Evolutionary conservation across 1,140 invertebrate genomes (phyloP), one percentile per base, ranked within the genome.

Genomic region (Coboldia fuscipes): DNA sequence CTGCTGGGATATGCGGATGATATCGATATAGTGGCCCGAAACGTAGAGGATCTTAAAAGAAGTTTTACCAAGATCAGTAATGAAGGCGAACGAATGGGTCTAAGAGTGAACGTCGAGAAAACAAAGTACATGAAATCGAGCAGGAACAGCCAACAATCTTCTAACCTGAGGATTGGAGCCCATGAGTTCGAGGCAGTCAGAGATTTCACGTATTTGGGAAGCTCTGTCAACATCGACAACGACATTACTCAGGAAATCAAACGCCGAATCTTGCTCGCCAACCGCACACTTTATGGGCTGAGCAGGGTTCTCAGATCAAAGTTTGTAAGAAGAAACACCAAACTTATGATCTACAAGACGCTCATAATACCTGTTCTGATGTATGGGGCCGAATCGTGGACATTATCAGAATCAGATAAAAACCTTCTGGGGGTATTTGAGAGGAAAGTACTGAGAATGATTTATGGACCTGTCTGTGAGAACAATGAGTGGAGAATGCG

Each of bases 1-100:
- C 3, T 37, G 6, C n/a, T 33, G 17, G 39, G 17, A 13, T 38
- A 28, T 36, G 37, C 39, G 16, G 36, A 41, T 29, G 36, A 41
- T 19, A 32, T 33, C 9, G 34, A 28, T 16, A 14, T 41, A n/a
- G 19, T 41, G 6, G 30, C 19, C 2, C 29, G 36, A 32, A 34
- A n/a, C 8, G 15, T n/a, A 18, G 14, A 13, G 29, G 27, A 7
- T 13, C 5, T 31, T 12, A 31, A 30, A 14, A 9, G 35, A 7
- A 7, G n/a, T n/a, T 40, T 33, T 16, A 22, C 16, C 10, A 20
- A 7, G 22, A 8, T 34, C 6, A 15, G 35, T 18, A 18, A 7
- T n/a, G 21, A 37, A 27, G 36, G 15, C 5, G 5, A 7, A 24
- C 22, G 32, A 20, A 16, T 39, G 6, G 33, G 33, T 13, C 13